These are phyloP conservation scores for Leuctra nigra DNA, from an alignment of 2,888 invertebrate genomes.

Conservation along the genomic window DNA sequence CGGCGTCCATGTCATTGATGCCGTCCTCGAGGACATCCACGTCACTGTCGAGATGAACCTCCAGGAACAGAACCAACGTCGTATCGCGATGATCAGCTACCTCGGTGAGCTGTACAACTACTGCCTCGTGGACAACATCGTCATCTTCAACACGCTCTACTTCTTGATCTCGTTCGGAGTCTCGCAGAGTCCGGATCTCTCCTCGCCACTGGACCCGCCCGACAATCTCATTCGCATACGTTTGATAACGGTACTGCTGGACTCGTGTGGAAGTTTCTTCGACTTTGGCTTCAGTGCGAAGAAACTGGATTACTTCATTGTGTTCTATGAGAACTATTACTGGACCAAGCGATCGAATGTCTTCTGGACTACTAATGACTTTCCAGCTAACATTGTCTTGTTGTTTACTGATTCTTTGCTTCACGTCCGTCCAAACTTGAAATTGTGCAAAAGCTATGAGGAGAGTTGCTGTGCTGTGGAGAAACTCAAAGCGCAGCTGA, in stretches of 20 bases:
- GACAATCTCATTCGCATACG: conserved; percentile 86
- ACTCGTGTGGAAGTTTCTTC: conserved; percentile 92
- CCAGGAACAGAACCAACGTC: conserved; percentile 85
- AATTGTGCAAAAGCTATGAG: conserved; percentile 65
- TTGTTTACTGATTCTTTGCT: conserved; percentile 77
- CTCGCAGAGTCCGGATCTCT: conserved; percentile 56
- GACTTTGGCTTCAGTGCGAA: conserved; percentile 84
- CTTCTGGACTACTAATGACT: conserved; percentile 64
- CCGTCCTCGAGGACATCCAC: conserved; percentile 90
- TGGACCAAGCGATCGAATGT: conserved; percentile 80
- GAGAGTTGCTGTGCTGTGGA: conserved; percentile 80
- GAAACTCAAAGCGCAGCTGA: conserved; percentile 45
- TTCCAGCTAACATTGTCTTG: conserved; percentile 84
- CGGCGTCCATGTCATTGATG: conserved; percentile 87
- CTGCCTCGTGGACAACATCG: conserved; percentile 83
- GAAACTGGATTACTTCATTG: conserved; percentile 82
- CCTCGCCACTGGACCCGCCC: conserved; percentile 74
- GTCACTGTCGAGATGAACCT: conserved; percentile 80
- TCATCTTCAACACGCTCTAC: conserved; percentile 80
- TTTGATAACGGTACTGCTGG: conserved; percentile 80
- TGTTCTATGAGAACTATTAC: conserved; percentile 59
- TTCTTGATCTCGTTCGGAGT: conserved; percentile 91
- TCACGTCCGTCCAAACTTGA: conserved; percentile 74
- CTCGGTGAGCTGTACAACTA: conserved; percentile 97
- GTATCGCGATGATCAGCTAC: conserved; percentile 91